Percentiles rank a stretch among this genome's conserved stretches.
These are phyloP conservation scores for Tiaroga cobitis DNA, from an alignment of 2,797 vertebrate genomes.

Conservation along the genomic window DNA sequence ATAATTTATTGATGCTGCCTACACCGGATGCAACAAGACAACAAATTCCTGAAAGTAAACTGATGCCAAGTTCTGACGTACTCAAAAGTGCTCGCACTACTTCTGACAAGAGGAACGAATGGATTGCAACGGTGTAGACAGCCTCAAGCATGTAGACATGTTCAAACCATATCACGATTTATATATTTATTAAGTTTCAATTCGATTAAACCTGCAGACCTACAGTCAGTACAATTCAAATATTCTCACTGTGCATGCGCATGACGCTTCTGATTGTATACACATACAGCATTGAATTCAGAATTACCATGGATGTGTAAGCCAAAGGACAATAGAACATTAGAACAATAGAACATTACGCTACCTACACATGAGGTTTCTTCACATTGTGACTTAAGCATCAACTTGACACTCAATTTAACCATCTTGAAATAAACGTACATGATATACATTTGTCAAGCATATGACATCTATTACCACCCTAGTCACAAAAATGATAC, in stretches of 20 bases:
- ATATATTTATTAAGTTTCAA: too few species aligned
- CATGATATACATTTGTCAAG: slow-evolving; percentile 23
- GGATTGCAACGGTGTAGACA: not conserved
- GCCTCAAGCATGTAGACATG: too few species aligned
- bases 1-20: not conserved
- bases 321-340: too few species aligned
- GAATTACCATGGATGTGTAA: not conserved
- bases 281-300: not conserved
- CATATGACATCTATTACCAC: slow-evolving; percentile 7
- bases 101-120: not conserved
- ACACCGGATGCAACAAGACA: not conserved
- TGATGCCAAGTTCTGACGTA: not conserved
- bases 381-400: not conserved
- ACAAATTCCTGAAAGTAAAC: not conserved
- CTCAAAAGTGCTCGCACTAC: not conserved
- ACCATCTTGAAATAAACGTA: slow-evolving; percentile 7
- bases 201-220: not conserved
- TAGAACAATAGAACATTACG: slow-evolving; percentile 3
- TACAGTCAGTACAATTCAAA: not conserved
- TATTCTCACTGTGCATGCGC: not conserved
- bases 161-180: too few species aligned
- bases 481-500: slow-evolving; percentile 10
- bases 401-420: not conserved
- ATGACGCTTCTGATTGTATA: not conserved
- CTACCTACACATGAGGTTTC: not conserved